Conservation (phyloP, 2,888 invertebrate species). For the Acanthosepion pharaonis region DNA sequence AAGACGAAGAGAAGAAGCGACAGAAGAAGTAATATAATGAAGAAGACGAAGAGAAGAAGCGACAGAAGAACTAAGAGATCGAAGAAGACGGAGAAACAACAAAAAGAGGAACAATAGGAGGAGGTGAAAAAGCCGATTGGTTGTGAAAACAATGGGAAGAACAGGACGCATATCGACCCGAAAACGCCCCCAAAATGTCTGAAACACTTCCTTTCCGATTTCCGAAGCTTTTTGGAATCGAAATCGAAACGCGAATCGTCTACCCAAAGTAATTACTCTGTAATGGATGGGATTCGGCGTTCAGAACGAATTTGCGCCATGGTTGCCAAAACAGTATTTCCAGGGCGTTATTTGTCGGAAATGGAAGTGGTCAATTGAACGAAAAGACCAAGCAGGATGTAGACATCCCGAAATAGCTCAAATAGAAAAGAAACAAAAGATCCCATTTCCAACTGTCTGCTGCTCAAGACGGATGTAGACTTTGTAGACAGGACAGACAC, state of each 20-base stretch:
- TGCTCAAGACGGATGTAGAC: no score
- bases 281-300: constrained; percentile 15
- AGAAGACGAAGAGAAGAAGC: no score
- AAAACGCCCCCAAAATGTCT: neutral
- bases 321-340: neutral
- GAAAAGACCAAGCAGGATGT: neutral
- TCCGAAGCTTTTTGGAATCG: neutral
- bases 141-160: neutral
- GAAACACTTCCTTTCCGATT: neutral
- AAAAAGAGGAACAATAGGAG: neutral
- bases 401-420: neutral
- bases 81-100: neutral
- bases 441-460: no score
- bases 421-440: neutral
- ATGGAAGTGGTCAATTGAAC: constrained; percentile 12
- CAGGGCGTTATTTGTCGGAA: constrained; percentile 15
- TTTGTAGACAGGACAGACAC: no score
- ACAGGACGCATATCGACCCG: neutral
- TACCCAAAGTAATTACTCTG: neutral
- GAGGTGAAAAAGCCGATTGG: neutral
- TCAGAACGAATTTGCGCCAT: neutral
- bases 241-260: constrained; percentile 3
- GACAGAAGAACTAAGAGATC: neutral
- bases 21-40: no score
- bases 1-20: no score